phyloP scores from a whole-genome alignment of 2,888 invertebrate species.

The Oxytorus armatus region DNA sequence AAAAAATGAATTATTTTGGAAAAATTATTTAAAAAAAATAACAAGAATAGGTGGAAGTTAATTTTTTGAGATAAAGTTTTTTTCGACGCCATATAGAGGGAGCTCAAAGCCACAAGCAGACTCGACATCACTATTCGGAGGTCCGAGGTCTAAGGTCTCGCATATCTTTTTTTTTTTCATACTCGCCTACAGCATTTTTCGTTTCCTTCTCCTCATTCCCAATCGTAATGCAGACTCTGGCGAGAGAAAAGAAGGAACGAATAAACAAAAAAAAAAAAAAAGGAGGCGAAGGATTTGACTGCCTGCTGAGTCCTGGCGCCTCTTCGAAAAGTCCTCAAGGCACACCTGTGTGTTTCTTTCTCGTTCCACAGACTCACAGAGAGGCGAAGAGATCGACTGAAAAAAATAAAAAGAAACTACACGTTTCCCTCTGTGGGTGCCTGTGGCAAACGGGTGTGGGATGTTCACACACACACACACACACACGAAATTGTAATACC shows the following conservation, averaged over 20 bases:
- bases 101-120: no score
- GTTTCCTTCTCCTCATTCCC: slow-evolving; percentile 36
- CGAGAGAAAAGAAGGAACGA: slow-evolving; percentile 32
- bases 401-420: slow-evolving; percentile 3
- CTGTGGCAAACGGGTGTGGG: slow-evolving; percentile 48
- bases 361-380: slow-evolving; percentile 27
- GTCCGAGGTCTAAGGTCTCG: slow-evolving; percentile 33
- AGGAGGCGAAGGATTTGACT: slow-evolving; percentile 66
- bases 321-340: slow-evolving; percentile 63
- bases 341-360: slow-evolving; percentile 75
- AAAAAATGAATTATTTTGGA: no score
- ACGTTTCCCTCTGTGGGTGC: slow-evolving; percentile 27
- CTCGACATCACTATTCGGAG: neutral
- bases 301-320: slow-evolving; percentile 77
- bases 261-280: slow-evolving; percentile 2
- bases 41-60: no score
- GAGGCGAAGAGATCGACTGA: slow-evolving; percentile 24
- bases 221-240: slow-evolving; percentile 13
- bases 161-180: slow-evolving; percentile 32
- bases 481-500: slow-evolving; percentile 59
- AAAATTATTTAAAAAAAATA: no score
- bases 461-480: slow-evolving; percentile 37
- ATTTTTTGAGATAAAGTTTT: no score
- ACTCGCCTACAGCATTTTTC: slow-evolving; percentile 25
- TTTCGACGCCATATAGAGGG: no score